These are phyloP conservation scores for Sebastiscus tertius DNA, from an alignment of 2,797 vertebrate genomes.

Conservation along the genomic window DNA sequence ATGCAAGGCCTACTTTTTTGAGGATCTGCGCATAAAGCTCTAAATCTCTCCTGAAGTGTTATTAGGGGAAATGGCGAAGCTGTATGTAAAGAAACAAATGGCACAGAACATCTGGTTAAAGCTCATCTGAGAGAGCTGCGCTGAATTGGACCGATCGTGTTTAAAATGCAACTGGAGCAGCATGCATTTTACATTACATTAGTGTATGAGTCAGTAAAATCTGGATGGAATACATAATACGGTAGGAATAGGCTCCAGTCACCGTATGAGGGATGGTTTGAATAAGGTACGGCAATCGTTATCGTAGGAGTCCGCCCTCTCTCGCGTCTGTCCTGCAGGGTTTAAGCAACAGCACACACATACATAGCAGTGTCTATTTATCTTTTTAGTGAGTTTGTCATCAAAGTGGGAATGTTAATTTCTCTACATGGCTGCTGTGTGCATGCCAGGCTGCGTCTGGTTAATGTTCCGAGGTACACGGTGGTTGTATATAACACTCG, in stretches of 20 bases:
- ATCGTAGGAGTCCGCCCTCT: slow-evolving; percentile 2
- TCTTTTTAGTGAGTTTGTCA: slow-evolving; percentile 13
- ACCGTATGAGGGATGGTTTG: slow-evolving; percentile 17
- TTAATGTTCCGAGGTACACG: slow-evolving; percentile 40
- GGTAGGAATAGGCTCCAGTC: slow-evolving; percentile 30
- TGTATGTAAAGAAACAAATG: slow-evolving; percentile 74
- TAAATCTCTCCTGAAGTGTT: slow-evolving; percentile 75
- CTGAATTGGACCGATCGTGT: slow-evolving; percentile 64
- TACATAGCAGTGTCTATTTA: background rate
- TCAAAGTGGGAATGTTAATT: slow-evolving; percentile 10
- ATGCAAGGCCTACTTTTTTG: slow-evolving; percentile 55
- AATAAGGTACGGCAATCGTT: slow-evolving; percentile 19
- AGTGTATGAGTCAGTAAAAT: slow-evolving; percentile 71
- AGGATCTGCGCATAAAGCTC: slow-evolving; percentile 61
- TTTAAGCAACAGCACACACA: background rate
- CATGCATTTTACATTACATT: slow-evolving; percentile 77
- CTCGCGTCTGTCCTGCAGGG: background rate
- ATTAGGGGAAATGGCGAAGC: slow-evolving; percentile 51
- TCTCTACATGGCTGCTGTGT: slow-evolving; percentile 11
- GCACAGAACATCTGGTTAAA: slow-evolving; percentile 71
- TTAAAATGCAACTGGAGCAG: slow-evolving; percentile 80
- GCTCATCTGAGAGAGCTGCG: slow-evolving; percentile 59
- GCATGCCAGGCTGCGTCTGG: slow-evolving; percentile 9
- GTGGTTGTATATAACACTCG: slow-evolving; percentile 34
- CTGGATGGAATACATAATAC: slow-evolving; percentile 53